phyloP scores from a whole-genome alignment of 2,888 invertebrate species.

The Tipula helvola region DNA sequence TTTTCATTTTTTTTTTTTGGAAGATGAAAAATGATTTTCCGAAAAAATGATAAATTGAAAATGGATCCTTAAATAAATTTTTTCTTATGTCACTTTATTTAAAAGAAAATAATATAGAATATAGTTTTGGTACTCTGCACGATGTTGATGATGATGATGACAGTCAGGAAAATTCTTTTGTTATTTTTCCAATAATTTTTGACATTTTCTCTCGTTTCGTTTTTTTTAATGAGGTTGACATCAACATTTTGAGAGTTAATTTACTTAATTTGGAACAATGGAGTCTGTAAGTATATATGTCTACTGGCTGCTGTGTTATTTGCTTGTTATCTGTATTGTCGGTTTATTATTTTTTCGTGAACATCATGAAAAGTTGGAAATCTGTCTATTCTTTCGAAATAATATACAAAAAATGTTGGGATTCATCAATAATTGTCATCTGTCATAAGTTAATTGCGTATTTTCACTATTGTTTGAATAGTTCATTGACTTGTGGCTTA shows the following conservation, averaged over 20 bases:
- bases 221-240: neutral
- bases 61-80: neutral
- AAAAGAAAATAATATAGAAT: neutral
- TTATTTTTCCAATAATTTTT: neutral
- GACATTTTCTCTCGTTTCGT: neutral
- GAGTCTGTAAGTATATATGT: neutral
- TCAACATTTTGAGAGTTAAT: neutral
- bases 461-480: no score
- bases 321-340: neutral
- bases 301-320: neutral
- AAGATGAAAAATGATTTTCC: neutral
- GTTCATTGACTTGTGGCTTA: no score
- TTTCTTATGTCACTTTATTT: neutral
- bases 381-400: neutral
- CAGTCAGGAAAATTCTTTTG: neutral
- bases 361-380: neutral
- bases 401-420: neutral
- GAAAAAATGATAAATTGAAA: neutral
- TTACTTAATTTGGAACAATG: neutral
- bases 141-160: neutral
- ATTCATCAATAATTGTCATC: neutral
- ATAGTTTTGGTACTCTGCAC: neutral
- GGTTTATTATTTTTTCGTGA: neutral
- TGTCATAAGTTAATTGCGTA: neutral
- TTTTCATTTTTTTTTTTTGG: neutral